Evolutionary conservation across 64 coral and sea anemone species (phyloP).

Genomic region (Stichodactyla mertensii): DNA sequence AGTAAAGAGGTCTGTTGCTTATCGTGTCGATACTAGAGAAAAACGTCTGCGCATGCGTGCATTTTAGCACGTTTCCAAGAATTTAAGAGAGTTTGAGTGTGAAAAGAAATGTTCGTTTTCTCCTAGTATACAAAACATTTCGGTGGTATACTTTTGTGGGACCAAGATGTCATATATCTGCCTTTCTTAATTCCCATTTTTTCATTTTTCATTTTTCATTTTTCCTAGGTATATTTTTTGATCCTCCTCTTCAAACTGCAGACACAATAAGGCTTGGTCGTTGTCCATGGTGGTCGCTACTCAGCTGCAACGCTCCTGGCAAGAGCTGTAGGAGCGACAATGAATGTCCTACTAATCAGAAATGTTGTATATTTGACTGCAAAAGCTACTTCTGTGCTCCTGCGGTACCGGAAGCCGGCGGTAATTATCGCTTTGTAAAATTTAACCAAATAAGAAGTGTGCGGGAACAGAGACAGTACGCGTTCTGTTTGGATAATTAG

Average conservation of each 20-base stretch:
- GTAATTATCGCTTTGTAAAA: neutral
- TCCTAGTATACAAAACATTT: no score
- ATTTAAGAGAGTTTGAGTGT: no score
- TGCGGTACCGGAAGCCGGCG: neutral
- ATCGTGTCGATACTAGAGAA: no score
- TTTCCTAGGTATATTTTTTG: constrained; percentile 13
- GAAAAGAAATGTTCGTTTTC: no score
- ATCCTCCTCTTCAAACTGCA: neutral
- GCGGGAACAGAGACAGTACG: neutral
- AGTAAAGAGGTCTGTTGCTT: no score
- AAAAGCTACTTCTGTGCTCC: neutral
- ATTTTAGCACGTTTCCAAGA: no score
- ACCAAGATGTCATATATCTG: no score
- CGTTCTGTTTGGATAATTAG: no score
- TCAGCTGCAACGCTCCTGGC: constrained; percentile 7
- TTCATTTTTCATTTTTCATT: neutral
- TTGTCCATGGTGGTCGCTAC: constrained; percentile 14
- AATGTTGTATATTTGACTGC: constrained; percentile 22
- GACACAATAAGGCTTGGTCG: neutral
- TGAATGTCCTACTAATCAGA: neutral
- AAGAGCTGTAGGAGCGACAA: neutral
- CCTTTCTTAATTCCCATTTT: no score
- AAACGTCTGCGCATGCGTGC: no score
- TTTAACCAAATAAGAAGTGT: neutral
- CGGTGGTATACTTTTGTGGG: no score